Evolutionary conservation across 2,797 vertebrate species (phyloP), one percentile per base, ranked within the genome.

Genomic region (Lepidocolaptes lacrymiger): DNA sequence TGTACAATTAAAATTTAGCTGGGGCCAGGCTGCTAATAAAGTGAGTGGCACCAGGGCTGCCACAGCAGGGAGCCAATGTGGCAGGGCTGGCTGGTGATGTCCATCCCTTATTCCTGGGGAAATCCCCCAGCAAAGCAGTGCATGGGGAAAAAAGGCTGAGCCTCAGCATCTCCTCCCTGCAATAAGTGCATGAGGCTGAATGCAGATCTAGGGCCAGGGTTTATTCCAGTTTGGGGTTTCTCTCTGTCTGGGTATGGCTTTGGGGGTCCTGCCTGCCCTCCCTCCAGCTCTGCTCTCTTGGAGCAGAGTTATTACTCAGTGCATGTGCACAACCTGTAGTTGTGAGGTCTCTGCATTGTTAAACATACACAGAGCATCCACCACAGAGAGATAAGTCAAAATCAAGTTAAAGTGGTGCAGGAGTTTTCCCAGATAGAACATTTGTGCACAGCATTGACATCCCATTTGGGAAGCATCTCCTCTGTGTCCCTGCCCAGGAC

Each of bases 1-100:
- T 1, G 56, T 55, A 76, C 90, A 85, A 95, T 96, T 95, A 91
- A 90, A 90, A 94, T 63, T 76, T 59, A 74, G 71, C 74, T 68
- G 23, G 55, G 48, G 41, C 41, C 62, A 32, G 69, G 56, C 41
- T 95, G 71, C 49, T 94, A 67, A 85, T 72, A 46, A 84, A 80
- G 41, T 2, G 14, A 85, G 79, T 10, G n/a, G 26, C 68, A 71
- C 51, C 5, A 2, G 81, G 43, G 68, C 76, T 78, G 93, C 55
- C 77, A 7, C 44, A 61, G 67, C 2, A 6, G 62, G 48, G 37
- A 69, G 63, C 73, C 28, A 69, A 79, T 26, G 2, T 16, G 13
- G 64, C 89, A 84, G 85, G 91, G 77, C 59, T 73, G 72, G 39
- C 48, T 43, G 86, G 51, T 16, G 68, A 49, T 28, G 36, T 11